Base-by-base conservation (phyloP, 2,113 vertebrate genomes). In the Eleginops maclovinus region DNA sequence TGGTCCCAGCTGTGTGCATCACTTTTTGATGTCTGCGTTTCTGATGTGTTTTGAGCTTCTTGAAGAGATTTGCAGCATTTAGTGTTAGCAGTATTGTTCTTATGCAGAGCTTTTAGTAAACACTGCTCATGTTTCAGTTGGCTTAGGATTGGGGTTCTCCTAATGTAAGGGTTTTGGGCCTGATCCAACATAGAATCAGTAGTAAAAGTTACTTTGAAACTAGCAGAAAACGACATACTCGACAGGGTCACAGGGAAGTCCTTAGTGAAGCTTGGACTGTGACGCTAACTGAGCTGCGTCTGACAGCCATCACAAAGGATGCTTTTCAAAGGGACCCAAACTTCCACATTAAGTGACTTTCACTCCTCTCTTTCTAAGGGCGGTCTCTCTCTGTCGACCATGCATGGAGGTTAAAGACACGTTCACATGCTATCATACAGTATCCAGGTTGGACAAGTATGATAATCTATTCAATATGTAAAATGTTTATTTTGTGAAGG, bases 401-500 rank as follows among this genome's bases (percentile, higher is more conserved):
- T 82, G 88, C 85, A 15, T 77, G 71, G 70, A 79, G 65, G 61
- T 81, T 92, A 92, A 94, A 91, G 89, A 90, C 90, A 82, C 72
- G 85, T 89, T 94, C 90, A 83, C 94, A 95, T 95, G 93, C 90
- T 92, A 94, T 87, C 83, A 88, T 90, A 88, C 87, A 92, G 84
- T 83, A 85, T 91, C 87, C 91, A 93, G 91, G 91, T 93, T 77
- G 74, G 82, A 90, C 84, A 93, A 90, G 87, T 83, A 92, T 85
- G 89, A 82, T 92, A 95, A 94, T 94, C 86, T 89, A 72, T 92
- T 92, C 93, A 95, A 81, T 90, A 94, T 93, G 93, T 85, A 90
- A 94, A 85, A 88, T 83, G 91, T 93, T 94, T 95, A 89, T 93
- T 94, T 94, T 94, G 82, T 64, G 4, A 74, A 78, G 88, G 75